Percentiles rank a stretch among this genome's conserved stretches.
These are phyloP conservation scores for Pantala flavescens DNA, from an alignment of 1,140 invertebrate species.

Conservation along the genomic window DNA sequence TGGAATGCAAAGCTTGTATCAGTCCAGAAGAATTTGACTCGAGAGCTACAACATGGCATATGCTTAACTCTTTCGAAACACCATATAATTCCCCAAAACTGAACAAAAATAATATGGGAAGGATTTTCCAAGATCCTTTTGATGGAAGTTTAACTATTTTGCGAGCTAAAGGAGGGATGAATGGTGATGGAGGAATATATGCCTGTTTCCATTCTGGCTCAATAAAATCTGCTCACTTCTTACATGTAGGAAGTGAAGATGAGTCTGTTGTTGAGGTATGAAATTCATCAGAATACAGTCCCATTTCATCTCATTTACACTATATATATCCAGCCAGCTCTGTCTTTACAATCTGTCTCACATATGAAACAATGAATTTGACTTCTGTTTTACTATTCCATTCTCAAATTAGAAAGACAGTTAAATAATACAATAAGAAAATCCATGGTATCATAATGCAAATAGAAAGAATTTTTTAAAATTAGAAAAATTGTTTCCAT, in stretches of 20 bases:
- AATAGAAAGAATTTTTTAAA: too few species aligned
- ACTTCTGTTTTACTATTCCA: too few species aligned
- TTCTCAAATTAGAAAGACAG: too few species aligned
- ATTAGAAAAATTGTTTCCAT: too few species aligned
- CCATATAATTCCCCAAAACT: neutral
- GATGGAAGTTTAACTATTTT: neutral
- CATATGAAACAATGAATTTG: too few species aligned
- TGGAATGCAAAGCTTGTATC: constrained; percentile 42
- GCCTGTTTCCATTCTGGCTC: constrained; percentile 37
- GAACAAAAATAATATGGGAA: neutral
- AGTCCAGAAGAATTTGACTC: constrained; percentile 30
- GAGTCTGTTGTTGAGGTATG: constrained; percentile 25
- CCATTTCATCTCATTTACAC: too few species aligned
- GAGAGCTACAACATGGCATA: neutral
- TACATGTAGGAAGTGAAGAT: constrained; percentile 35
- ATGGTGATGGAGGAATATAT: constrained; percentile 38
- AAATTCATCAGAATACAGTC: too few species aligned
- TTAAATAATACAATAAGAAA: too few species aligned
- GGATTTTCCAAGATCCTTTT: neutral
- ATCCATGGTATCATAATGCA: too few species aligned
- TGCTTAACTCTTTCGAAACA: neutral
- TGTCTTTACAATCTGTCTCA: too few species aligned
- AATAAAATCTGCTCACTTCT: constrained; percentile 34
- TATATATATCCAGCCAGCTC: too few species aligned
- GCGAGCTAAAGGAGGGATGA: neutral